Evolutionary conservation across 1,140 invertebrate species (phyloP).

Genomic region (Tetranychus cinnabarinus): DNA sequence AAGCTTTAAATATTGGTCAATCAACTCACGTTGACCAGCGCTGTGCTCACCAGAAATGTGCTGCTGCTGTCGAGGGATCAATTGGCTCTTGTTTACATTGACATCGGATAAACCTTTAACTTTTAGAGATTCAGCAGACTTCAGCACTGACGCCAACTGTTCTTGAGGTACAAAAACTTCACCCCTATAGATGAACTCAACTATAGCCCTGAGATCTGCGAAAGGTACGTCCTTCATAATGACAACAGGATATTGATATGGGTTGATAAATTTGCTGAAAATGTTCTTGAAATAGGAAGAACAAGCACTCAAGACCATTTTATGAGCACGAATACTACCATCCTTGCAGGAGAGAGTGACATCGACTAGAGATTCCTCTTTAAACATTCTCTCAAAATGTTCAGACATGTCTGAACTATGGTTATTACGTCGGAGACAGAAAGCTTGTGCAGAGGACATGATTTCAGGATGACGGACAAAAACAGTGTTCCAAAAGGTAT

Average conservation of each 20-base stretch:
- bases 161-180: constrained; percentile 81
- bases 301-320: constrained; percentile 24
- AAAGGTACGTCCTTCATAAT: constrained; percentile 76
- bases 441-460: background rate
- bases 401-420: background rate
- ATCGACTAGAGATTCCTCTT: constrained; percentile 4
- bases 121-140: constrained; percentile 67
- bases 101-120: constrained; percentile 64
- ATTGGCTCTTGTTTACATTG: background rate
- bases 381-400: constrained; percentile 1
- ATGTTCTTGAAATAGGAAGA: constrained; percentile 25
- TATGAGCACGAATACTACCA: constrained; percentile 20
- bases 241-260: constrained; percentile 64
- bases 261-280: constrained; percentile 34
- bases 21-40: too few species aligned
- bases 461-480: too few species aligned
- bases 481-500: too few species aligned
- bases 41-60: too few species aligned
- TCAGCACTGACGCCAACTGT: constrained; percentile 57
- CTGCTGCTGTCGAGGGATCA: background rate
- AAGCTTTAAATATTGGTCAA: background rate
- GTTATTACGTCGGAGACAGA: background rate
- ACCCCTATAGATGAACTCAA: constrained; percentile 81
- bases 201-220: constrained; percentile 65
- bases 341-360: constrained; percentile 4